phyloP scores from a whole-genome alignment of 1,140 invertebrate genomes.

The Brachionus asplanchnoidis region DNA sequence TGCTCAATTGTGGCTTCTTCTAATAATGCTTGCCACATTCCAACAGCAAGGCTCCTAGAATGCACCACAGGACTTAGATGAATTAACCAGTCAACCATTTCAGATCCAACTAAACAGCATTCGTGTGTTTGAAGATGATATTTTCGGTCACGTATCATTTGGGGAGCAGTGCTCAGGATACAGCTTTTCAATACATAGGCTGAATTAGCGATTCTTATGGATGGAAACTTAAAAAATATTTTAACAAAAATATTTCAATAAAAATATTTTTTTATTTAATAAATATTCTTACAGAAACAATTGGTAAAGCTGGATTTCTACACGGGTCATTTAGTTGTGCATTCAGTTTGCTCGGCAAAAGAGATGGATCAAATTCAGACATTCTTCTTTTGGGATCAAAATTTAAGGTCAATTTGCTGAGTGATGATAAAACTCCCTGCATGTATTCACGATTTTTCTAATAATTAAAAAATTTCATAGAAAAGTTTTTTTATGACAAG shows the following conservation, averaged over 20 bases:
- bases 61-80: conserved; percentile 54
- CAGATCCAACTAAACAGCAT: conserved; percentile 62
- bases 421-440: conserved; percentile 52
- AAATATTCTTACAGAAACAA: not conserved
- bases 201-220: conserved; percentile 13
- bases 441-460: conserved; percentile 54
- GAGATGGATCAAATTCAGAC: conserved; percentile 41
- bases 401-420: conserved; percentile 45
- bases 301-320: conserved; percentile 38
- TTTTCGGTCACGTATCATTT: conserved; percentile 64
- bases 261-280: no score
- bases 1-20: conserved; percentile 74
- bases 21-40: conserved; percentile 77
- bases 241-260: not conserved
- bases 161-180: conserved; percentile 64
- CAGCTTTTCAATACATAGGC: conserved; percentile 63
- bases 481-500: not conserved
- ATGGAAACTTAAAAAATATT: not conserved
- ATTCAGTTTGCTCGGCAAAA: not conserved
- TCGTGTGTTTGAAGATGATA: conserved; percentile 59
- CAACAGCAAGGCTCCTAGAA: conserved; percentile 69
- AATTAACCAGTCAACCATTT: conserved; percentile 75
- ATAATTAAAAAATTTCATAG: conserved; percentile 40
- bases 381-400: conserved; percentile 29
- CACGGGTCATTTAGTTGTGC: conserved; percentile 14